phyloP scores from a whole-genome alignment of 2,113 vertebrate genomes.

The Microtus montanus region DNA sequence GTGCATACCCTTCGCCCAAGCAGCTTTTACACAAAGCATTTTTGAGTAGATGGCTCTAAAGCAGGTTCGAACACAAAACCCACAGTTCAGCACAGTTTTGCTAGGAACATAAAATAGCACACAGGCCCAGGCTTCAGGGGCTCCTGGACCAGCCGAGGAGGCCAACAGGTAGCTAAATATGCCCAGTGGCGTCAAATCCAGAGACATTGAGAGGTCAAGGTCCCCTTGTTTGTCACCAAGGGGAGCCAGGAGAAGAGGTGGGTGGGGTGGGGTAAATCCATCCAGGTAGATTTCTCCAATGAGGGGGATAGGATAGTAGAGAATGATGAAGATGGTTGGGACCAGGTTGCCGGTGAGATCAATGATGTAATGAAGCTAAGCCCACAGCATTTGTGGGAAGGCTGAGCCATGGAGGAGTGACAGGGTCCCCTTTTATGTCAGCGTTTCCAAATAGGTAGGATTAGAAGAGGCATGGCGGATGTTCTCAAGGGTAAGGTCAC shows the following conservation, averaged over 20 bases:
- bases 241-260: neutral
- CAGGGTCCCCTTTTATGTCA: neutral
- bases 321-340: no score
- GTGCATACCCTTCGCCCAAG: neutral
- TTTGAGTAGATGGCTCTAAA: neutral
- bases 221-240: neutral
- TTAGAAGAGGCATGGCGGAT: accelerated
- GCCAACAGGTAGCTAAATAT: neutral
- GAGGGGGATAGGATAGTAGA: neutral
- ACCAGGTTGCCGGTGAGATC: neutral
- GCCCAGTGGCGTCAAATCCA: neutral
- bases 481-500: neutral
- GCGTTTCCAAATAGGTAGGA: neutral
- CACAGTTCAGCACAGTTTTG: neutral
- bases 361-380: neutral
- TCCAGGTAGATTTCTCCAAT: neutral
- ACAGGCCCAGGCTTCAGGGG: no score
- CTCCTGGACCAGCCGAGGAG: accelerated
- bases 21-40: neutral
- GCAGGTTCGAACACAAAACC: neutral
- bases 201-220: neutral
- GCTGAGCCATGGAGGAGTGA: accelerated
- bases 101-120: neutral
- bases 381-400: neutral
- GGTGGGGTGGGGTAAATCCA: neutral